Evolutionary conservation across 2,113 vertebrate genomes (phyloP).

Genomic region (Sturnus vulgaris): DNA sequence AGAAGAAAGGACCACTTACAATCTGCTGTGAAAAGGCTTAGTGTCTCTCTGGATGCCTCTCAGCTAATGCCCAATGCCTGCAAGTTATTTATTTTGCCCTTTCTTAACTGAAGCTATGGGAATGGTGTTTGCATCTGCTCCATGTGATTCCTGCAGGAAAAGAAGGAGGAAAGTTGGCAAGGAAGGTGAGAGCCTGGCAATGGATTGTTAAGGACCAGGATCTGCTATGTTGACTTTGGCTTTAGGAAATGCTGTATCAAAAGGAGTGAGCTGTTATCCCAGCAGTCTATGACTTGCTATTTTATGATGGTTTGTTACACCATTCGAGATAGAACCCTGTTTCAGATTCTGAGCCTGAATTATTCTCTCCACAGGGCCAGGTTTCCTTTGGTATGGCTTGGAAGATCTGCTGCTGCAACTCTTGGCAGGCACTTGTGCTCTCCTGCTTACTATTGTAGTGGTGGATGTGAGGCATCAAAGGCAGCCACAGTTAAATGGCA

Average conservation of each 20-base stretch:
- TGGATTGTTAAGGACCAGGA: not conserved
- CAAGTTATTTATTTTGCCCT: not conserved
- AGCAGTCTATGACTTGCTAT: not conserved
- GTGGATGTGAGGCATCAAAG: not conserved
- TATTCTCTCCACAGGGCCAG: not conserved
- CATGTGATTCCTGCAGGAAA: not conserved
- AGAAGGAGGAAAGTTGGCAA: not conserved
- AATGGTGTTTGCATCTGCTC: not conserved
- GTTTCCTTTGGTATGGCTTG: not conserved
- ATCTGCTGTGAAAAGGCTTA: not conserved
- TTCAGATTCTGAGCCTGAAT: not conserved
- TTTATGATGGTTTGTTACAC: not conserved
- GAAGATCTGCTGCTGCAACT: not conserved
- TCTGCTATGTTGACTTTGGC: not conserved
- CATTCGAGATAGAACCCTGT: not conserved
- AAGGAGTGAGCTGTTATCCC: not conserved
- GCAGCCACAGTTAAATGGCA: not conserved
- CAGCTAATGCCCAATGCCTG: not conserved
- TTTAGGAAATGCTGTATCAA: not conserved
- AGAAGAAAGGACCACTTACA: not conserved
- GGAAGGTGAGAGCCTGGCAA: not conserved
- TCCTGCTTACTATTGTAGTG: not conserved
- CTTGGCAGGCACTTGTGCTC: not conserved
- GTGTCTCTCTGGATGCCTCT: not conserved
- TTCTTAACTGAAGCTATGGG: not conserved